These are phyloP conservation scores for Adelosebastes latens DNA, from an alignment of 2,797 vertebrate species.

Conservation along the genomic window DNA sequence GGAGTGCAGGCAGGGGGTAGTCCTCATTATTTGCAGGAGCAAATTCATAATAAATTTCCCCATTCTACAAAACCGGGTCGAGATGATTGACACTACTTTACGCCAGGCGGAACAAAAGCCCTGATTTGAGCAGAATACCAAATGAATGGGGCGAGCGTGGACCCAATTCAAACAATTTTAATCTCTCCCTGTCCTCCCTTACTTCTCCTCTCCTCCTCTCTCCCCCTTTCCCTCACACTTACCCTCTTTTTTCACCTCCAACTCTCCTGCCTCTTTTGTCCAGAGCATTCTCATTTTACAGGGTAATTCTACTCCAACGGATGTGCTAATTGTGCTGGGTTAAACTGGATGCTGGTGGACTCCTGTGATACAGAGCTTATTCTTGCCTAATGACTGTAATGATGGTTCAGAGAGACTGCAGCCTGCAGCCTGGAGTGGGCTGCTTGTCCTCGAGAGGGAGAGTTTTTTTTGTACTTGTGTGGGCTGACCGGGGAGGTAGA, in stretches of 20 bases:
- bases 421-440: constrained; percentile 55
- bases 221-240: constrained; percentile 73
- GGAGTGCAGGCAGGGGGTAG: constrained; percentile 77
- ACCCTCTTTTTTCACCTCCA: constrained; percentile 67
- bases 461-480: constrained; percentile 33
- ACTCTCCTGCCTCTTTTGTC: constrained; percentile 76
- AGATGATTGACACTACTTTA: constrained; percentile 90
- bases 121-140: constrained; percentile 87
- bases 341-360: constrained; percentile 81
- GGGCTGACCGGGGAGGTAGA: constrained; percentile 21
- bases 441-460: constrained; percentile 50
- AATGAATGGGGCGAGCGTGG: constrained; percentile 85
- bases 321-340: constrained; percentile 85
- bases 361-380: constrained; percentile 82
- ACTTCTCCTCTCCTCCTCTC: constrained; percentile 66
- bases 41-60: constrained; percentile 90
- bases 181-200: constrained; percentile 81
- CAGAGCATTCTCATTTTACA: constrained; percentile 81
- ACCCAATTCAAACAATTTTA: constrained; percentile 89
- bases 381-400: constrained; percentile 81
- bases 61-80: constrained; percentile 81
- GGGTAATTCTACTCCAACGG: constrained; percentile 83
- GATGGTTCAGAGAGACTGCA: constrained; percentile 71
- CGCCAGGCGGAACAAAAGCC: constrained; percentile 82
- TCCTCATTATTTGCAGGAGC: constrained; percentile 85